A percentile compares a stretch with the other conserved stretches of the same genome.
Evolutionary conservation across 2,113 vertebrate genomes (phyloP).

Genomic region (Varanus komodoensis): DNA sequence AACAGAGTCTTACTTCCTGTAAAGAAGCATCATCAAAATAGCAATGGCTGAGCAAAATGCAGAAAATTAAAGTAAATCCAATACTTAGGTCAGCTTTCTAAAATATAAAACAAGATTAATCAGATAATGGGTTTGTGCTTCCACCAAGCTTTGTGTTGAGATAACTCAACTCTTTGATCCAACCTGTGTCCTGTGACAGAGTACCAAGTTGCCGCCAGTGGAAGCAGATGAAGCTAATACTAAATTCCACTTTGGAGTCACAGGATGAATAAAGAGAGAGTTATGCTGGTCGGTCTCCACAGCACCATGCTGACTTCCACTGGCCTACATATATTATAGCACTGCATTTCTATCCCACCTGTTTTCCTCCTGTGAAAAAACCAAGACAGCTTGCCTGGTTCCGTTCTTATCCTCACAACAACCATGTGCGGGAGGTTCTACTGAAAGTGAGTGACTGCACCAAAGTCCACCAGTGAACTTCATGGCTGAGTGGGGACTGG

Average conservation of each 20-base stretch:
- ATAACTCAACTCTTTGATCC: neutral
- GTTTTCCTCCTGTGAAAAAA: too few relatives aligned
- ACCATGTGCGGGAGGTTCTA: too few relatives aligned
- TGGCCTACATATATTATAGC: neutral
- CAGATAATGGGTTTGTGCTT: neutral
- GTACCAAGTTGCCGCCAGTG: neutral
- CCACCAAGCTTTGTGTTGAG: too few relatives aligned
- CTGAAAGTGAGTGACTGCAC: too few relatives aligned
- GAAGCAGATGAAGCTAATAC: neutral
- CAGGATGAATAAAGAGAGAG: neutral
- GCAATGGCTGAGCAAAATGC: neutral
- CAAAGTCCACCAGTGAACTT: too few relatives aligned
- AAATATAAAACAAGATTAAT: slow-evolving; percentile 29
- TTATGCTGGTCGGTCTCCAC: neutral
- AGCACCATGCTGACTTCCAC: neutral
- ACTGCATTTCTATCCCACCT: too few relatives aligned
- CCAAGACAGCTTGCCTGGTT: too few relatives aligned
- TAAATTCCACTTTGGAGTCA: neutral
- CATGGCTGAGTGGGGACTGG: too few relatives aligned
- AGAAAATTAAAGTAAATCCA: neutral
- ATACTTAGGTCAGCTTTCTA: neutral
- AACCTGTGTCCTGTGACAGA: neutral
- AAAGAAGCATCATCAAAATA: slow-evolving; percentile 38
- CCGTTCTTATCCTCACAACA: too few relatives aligned
- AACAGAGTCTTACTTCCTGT: slow-evolving; percentile 4